Base-by-base conservation (phyloP, 2,888 invertebrate genomes). In the Plebejus anna region DNA sequence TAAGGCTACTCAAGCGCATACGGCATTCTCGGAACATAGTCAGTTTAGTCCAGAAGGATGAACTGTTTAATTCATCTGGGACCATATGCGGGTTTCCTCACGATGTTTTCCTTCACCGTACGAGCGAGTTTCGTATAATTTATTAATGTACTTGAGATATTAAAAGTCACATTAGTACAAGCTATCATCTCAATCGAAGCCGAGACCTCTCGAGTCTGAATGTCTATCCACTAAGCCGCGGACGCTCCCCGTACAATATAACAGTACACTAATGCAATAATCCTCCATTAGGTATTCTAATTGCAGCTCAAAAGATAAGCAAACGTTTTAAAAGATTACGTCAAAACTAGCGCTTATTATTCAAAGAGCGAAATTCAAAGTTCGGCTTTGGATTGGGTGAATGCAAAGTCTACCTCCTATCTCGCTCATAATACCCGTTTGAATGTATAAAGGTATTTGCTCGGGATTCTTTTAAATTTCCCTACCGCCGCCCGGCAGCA, bases 391-490 rank as follows among this genome's bases (percentile, higher is more conserved):
- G 51, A 73, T 73, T 32, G 73, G 51, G 73, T 55, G 73, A 55
- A 55, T 73, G 55, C 73, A 55, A 72, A 72, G 16, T 22, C 47
- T 55, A 73, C 73, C 73, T 79, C 77, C 76, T 61, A 61, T 61
- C 61, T 76, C 76, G 36, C 75, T 76, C 75, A 61, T 77, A 77
- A 76, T 78, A 71, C 75, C 76, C 78, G 78, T 79, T 80, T 78
- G 79, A 79, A 72, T 72, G 72, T 76, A 76, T 76, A 72, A 72
- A 61, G 76, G 72, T 76, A 76, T 72, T 76, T 72, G 59, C 59
- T 32, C 47, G 72, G 72, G 76, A 76, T 79, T 79, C 77, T 76
- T 78, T 81, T 79, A 78, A 77, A 78, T 78, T 77, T 73, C 75
- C 78, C 76, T 55, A 71, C 75, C 78, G 75, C 76, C 78, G 77